phyloP scores from a whole-genome alignment of 2,113 vertebrate species.

The Acinonyx jubatus region DNA sequence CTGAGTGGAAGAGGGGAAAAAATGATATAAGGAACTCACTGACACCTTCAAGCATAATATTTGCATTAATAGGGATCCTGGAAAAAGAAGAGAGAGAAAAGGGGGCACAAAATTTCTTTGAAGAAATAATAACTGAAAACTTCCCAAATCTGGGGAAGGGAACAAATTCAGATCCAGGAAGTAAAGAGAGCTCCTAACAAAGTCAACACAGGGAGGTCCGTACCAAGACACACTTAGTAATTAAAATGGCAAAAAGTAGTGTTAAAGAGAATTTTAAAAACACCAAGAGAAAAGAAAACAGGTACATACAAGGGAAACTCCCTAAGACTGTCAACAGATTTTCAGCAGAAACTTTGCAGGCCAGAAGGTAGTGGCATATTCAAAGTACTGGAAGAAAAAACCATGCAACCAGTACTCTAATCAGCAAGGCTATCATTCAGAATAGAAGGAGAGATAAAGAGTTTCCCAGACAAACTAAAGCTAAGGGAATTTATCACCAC shows the following conservation, averaged over 20 bases:
- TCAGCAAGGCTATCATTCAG: neutral
- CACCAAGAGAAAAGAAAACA: neutral
- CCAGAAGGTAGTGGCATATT: neutral
- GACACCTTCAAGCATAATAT: neutral
- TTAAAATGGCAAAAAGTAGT: neutral
- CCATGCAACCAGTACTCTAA: neutral
- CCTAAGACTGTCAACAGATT: neutral
- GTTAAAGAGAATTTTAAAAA: neutral
- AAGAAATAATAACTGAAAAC: neutral
- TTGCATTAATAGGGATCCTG: neutral
- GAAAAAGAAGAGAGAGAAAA: neutral
- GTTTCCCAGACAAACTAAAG: neutral
- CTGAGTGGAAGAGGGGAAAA: neutral
- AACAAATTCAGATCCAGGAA: neutral
- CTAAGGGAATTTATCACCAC: neutral
- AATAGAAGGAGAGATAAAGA: neutral
- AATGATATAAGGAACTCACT: neutral
- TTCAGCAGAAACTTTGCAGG: neutral
- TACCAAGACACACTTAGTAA: neutral
- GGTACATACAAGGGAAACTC: neutral
- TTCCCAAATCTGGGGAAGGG: neutral
- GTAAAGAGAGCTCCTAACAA: neutral
- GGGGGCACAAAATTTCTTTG: neutral
- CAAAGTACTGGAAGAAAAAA: neutral
- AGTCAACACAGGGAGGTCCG: neutral